These are phyloP conservation scores for Cariama cristata DNA, from an alignment of 2,113 vertebrate genomes.

Conservation along the genomic window DNA sequence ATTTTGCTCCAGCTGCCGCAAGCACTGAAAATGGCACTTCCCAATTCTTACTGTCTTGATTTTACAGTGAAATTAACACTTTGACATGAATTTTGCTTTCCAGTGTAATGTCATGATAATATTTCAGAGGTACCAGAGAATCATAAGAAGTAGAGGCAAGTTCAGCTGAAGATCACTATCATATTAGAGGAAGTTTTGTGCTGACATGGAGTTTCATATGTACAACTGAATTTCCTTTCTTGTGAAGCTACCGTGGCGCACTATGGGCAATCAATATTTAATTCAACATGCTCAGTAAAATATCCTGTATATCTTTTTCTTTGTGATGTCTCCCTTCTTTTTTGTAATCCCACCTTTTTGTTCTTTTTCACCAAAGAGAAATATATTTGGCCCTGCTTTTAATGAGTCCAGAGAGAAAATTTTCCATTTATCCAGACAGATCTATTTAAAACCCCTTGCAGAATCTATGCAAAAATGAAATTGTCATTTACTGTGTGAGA, in stretches of 20 bases:
- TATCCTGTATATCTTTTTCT: background rate
- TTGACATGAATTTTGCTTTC: background rate
- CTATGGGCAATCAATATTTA: conserved; percentile 9
- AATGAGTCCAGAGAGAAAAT: background rate
- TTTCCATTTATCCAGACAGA: background rate
- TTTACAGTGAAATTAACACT: background rate
- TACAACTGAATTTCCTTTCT: background rate
- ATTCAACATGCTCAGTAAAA: background rate
- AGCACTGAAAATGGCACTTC: background rate
- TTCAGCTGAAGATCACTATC: background rate
- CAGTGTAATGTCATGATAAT: background rate
- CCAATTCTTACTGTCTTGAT: background rate
- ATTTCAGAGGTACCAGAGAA: background rate
- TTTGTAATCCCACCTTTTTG: background rate
- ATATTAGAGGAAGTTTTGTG: background rate
- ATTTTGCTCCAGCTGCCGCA: background rate
- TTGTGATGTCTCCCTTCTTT: background rate
- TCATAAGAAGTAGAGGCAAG: background rate
- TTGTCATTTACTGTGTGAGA: background rate
- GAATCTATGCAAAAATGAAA: background rate
- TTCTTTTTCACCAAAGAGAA: background rate
- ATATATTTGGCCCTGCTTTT: background rate
- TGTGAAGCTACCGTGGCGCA: background rate
- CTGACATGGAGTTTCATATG: background rate
- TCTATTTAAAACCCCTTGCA: background rate